A percentile compares a stretch with the other conserved stretches of the same genome.
Evolutionary conservation across 35 echinoderm and acorn worm genomes (phyloP).

Genomic region (Ophioderma brevispina): DNA sequence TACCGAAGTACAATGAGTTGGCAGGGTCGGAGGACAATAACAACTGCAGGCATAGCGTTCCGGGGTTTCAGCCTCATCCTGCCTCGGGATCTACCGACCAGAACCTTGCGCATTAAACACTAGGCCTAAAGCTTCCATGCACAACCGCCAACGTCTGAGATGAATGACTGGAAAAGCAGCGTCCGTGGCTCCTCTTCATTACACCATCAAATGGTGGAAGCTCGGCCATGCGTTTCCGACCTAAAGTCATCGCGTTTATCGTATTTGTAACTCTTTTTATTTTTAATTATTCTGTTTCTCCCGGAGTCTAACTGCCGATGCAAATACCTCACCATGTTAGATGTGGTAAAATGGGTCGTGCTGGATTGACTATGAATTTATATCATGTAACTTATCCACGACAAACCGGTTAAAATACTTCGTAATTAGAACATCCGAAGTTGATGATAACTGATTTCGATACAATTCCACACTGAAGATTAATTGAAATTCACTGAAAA

Average conservation of each 20-base stretch:
- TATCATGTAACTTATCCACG: conserved; percentile 92
- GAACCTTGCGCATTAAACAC: too few relatives aligned
- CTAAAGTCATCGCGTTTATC: not conserved
- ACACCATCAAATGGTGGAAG: not conserved
- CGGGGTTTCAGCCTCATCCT: too few relatives aligned
- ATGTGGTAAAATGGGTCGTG: not conserved
- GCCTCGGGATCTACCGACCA: too few relatives aligned
- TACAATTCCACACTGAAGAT: conserved; percentile 57
- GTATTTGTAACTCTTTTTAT: conserved; percentile 55
- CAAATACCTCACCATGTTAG: not conserved
- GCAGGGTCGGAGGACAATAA: too few relatives aligned
- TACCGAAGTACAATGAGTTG: too few relatives aligned
- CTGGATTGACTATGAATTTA: not conserved
- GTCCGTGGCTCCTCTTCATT: not conserved
- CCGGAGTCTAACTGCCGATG: conserved; percentile 24
- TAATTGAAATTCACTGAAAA: conserved; percentile 46
- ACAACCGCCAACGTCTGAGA: not conserved
- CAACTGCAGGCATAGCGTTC: too few relatives aligned
- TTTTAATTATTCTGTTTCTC: conserved; percentile 41
- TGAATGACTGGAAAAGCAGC: not conserved
- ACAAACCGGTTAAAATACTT: conserved; percentile 47
- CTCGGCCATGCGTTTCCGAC: not conserved
- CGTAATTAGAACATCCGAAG: conserved; percentile 65
- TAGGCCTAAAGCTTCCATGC: too few relatives aligned
- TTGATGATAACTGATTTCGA: conserved; percentile 91